These are phyloP conservation scores for Furcifer pardalis DNA, from an alignment of 2,797 vertebrate genomes.

Conservation along the genomic window DNA sequence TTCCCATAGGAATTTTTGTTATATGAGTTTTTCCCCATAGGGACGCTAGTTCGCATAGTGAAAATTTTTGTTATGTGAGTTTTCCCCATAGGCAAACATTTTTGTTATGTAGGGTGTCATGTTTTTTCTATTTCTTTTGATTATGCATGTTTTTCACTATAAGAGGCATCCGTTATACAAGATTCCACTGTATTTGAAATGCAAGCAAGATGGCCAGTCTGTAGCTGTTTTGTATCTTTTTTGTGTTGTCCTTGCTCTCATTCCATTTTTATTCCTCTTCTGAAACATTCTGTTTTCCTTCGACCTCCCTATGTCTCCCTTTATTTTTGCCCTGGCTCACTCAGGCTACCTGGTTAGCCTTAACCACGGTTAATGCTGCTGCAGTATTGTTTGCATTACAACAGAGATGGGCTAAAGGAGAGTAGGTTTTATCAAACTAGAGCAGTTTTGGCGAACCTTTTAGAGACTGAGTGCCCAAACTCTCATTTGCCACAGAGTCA, in stretches of 20 bases:
- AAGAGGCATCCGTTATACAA: too few species aligned
- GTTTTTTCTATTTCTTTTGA: too few species aligned
- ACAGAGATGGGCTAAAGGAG: background rate
- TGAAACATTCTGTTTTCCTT: background rate
- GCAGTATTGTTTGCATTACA: background rate
- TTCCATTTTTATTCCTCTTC: background rate
- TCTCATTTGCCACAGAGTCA: too few species aligned
- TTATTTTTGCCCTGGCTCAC: background rate
- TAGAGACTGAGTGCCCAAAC: too few species aligned
- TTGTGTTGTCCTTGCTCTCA: background rate
- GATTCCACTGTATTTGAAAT: background rate
- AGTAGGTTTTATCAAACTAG: background rate
- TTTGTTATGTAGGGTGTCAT: too few species aligned
- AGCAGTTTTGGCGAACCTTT: too few species aligned
- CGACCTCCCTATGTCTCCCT: background rate
- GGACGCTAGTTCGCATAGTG: too few species aligned
- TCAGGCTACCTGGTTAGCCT: background rate
- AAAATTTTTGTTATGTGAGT: too few species aligned
- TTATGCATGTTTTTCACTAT: too few species aligned
- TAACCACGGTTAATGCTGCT: background rate
- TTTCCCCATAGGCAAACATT: too few species aligned
- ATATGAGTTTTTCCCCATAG: too few species aligned
- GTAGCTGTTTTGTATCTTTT: background rate
- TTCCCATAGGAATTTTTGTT: too few species aligned
- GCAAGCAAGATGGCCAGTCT: background rate